Conservation (phyloP, 2,113 vertebrate species). For the Diglossa brunneiventris region DNA sequence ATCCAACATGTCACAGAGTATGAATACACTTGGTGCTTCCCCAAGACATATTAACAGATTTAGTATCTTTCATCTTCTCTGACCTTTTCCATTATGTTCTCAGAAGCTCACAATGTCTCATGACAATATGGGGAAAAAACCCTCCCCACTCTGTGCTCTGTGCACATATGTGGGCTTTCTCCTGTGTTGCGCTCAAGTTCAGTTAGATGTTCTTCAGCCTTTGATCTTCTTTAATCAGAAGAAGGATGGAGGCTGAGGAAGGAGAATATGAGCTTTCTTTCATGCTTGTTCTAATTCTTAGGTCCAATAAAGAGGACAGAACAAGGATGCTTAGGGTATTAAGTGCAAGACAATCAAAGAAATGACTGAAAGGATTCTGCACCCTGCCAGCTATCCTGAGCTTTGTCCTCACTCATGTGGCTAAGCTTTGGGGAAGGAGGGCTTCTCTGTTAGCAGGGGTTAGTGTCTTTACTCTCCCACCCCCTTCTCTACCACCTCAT, state of each 20-base stretch:
- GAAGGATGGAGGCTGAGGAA: not conserved
- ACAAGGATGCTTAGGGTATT: not conserved
- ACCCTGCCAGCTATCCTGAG: constrained; percentile 9
- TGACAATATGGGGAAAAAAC: not conserved
- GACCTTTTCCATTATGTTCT: not conserved
- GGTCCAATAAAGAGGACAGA: constrained; percentile 5
- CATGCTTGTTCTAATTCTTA: not conserved
- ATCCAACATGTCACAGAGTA: not conserved
- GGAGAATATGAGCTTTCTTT: constrained; percentile 1
- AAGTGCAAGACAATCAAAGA: constrained; percentile 14
- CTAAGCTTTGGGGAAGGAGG: not conserved
- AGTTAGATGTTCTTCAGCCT: not conserved
- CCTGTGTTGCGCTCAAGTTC: not conserved
- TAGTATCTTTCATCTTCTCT: not conserved
- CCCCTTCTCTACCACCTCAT: constrained; percentile 18
- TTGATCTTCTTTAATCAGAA: constrained; percentile 44
- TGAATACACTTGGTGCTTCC: not conserved
- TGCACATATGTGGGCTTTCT: not conserved
- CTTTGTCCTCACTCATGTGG: not conserved
- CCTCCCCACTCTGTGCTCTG: not conserved
- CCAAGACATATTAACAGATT: not conserved
- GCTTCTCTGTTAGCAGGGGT: constrained; percentile 15
- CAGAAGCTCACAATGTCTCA: not conserved
- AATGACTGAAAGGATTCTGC: constrained; percentile 9
- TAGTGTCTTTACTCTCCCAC: constrained; percentile 8